Evolutionary conservation across 2,113 vertebrate species (phyloP), one percentile per base, ranked within the genome.

Genomic region (Cyanistes caeruleus): DNA sequence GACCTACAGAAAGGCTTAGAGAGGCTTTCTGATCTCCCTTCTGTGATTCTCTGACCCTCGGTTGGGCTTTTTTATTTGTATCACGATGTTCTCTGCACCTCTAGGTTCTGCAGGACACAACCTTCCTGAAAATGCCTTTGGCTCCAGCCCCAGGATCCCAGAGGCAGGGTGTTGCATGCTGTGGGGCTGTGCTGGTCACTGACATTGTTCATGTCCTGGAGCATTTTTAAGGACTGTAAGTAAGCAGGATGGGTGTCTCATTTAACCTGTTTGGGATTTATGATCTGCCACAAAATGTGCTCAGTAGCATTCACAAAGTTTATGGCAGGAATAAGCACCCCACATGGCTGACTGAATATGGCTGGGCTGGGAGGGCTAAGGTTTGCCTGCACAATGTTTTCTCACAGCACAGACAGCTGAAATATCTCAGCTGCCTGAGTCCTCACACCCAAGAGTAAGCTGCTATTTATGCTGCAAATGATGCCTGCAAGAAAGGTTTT

Each of bases 281-380:
- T 72, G 1, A 7, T 28, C 70, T 52, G 39, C 37, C 48, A 82
- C 48, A 75, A 75, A 78, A 78, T 10, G 37, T 56, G n/a, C 48
- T 87, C 77, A 72, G 52, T 27, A 79, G 52, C 39, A 31, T 48
- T 82, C 39, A 67, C 37, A 30, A 55, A 35, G 18, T 51, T 12
- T 59, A 15, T 7, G 35, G 33, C 15, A 69, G 55, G 10, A 51
- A 15, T 28, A 13, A 81, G 27, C 30, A 49, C 1, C 28, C 27
- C 4, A 2, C 0, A 3, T 49, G 28, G 31, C 41, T 86, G 43
- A 30, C 12, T 44, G 44, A 77, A 31, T 7, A 16, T 1, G 7
- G 25, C 37, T 53, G 22, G 27, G 22, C 35, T 43, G 48, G 33
- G 48, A 63, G 24, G 27, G 30, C 56, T 87, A 48, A 62, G 51